Percentiles rank a stretch among this genome's conserved stretches.
Evolutionary conservation across 2,113 vertebrate genomes (phyloP).

Genomic region (Erpornis zantholeuca): DNA sequence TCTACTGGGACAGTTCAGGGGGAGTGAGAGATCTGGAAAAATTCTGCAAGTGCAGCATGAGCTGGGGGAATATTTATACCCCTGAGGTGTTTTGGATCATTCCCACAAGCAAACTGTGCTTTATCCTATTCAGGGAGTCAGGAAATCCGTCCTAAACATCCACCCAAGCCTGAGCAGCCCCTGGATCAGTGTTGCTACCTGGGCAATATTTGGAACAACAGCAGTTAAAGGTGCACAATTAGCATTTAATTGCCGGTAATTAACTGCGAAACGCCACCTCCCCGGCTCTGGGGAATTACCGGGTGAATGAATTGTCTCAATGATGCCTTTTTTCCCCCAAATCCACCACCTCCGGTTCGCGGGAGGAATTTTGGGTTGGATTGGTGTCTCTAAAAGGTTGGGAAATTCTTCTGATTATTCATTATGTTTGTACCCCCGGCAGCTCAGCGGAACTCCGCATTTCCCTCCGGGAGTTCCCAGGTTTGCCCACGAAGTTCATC

Average conservation of each 20-base stretch:
- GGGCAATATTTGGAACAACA: background rate
- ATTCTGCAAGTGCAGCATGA: background rate
- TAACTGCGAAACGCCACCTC: background rate
- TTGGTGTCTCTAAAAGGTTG: too few species aligned
- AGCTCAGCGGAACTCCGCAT: background rate
- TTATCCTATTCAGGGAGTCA: background rate
- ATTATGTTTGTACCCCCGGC: background rate
- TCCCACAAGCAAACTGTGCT: background rate
- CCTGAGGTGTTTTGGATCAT: background rate
- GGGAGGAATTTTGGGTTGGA: background rate
- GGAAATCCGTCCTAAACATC: background rate
- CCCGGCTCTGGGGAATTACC: background rate
- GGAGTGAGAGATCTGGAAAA: background rate
- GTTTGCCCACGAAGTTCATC: background rate
- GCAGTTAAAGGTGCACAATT: background rate
- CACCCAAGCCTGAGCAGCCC: background rate
- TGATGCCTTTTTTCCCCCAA: background rate
- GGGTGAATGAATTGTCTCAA: too few species aligned
- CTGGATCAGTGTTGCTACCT: background rate
- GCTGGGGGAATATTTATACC: background rate
- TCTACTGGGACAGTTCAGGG: fast-evolving
- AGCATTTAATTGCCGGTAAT: background rate
- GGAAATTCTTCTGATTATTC: background rate
- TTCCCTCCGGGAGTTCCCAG: background rate
- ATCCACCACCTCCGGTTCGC: background rate